Evolutionary conservation across 2,888 invertebrate species (phyloP).

Genomic region (Campoplex nolae): DNA sequence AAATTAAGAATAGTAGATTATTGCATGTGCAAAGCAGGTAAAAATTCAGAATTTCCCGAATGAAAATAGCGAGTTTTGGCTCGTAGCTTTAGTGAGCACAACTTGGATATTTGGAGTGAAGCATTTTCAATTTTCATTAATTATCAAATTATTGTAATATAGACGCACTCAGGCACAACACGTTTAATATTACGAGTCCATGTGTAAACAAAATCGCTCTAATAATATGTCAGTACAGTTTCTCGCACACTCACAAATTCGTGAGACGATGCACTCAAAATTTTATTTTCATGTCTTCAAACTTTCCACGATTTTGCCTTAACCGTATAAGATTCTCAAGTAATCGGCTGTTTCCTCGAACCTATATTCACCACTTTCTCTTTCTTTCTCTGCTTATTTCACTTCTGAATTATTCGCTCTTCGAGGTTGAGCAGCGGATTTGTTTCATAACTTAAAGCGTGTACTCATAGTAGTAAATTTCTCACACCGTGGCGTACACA

Average conservation of each 20-base stretch:
- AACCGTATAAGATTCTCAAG: neutral
- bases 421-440: neutral
- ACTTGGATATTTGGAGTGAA: neutral
- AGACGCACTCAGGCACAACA: too few species aligned
- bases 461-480: neutral
- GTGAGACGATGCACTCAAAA: slow-evolving; percentile 4
- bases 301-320: slow-evolving; percentile 13
- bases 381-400: neutral
- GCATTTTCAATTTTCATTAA: neutral
- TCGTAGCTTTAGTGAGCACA: neutral
- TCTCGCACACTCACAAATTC: neutral
- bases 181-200: neutral
- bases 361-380: slow-evolving; percentile 8
- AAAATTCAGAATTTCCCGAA: too few species aligned
- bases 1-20: neutral
- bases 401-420: neutral
- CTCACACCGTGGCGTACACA: neutral
- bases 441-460: slow-evolving; percentile 9
- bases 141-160: neutral
- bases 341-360: slow-evolving; percentile 1
- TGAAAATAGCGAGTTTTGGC: too few species aligned
- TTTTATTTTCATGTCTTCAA: neutral
- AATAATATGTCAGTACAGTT: neutral
- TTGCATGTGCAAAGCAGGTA: neutral
- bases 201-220: neutral